phyloP scores from a whole-genome alignment of 2,113 vertebrate species.

The Paramisgurnus dabryanus region DNA sequence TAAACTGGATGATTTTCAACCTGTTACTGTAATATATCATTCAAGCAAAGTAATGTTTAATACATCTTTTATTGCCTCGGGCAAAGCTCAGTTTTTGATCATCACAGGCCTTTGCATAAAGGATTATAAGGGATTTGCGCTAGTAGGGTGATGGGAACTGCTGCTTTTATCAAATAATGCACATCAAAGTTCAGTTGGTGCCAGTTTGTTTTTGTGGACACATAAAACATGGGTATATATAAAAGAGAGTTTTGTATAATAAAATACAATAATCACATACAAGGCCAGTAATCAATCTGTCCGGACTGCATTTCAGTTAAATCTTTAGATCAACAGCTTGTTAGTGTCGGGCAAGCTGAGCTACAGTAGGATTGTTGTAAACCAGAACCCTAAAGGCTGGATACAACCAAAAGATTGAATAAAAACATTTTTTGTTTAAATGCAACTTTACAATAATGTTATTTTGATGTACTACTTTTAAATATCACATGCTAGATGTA shows the following conservation, averaged over 20 bases:
- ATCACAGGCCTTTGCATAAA: constrained; percentile 75
- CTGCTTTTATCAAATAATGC: constrained; percentile 73
- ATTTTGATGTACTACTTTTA: no score
- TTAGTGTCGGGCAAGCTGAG: constrained; percentile 63
- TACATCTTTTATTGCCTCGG: constrained; percentile 71
- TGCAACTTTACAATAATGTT: no score
- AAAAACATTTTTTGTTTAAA: no score
- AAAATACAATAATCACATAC: background rate
- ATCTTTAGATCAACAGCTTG: constrained; percentile 72
- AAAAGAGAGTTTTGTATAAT: constrained; percentile 16
- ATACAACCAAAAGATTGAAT: background rate
- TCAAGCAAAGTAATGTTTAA: constrained; percentile 74
- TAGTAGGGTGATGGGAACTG: constrained; percentile 74
- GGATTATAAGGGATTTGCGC: constrained; percentile 78
- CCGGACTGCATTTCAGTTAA: constrained; percentile 68
- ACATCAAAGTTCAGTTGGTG: constrained; percentile 75
- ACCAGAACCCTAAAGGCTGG: background rate
- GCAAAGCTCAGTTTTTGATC: constrained; percentile 76
- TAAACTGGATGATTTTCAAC: constrained; percentile 73
- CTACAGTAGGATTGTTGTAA: background rate
- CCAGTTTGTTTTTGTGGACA: constrained; percentile 66
- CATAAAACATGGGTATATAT: constrained; percentile 28
- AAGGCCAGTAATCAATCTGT: constrained; percentile 63
- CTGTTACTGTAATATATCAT: constrained; percentile 68
- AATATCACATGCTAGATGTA: no score